Conservation (phyloP, 2,113 vertebrate genomes). For the Microtus ochrogaster region DNA sequence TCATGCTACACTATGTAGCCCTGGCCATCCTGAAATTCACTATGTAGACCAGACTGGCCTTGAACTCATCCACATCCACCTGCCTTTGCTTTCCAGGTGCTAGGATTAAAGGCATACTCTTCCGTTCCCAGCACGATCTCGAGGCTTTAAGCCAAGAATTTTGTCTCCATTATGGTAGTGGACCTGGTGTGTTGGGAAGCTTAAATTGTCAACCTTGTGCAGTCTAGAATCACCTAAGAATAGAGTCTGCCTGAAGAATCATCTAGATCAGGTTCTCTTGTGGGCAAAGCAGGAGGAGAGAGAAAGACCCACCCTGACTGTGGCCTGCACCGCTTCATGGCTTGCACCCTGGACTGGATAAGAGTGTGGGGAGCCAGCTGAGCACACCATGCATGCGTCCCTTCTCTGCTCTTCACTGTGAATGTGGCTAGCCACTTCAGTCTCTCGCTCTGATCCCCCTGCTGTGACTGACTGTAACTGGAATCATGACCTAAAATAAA, state of each 20-base stretch:
- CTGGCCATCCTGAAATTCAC: background rate
- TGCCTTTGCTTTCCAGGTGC: background rate
- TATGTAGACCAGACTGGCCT: background rate
- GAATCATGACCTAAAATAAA: background rate
- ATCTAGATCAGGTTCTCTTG: background rate
- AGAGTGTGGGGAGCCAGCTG: background rate
- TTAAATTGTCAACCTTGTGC: too few species aligned
- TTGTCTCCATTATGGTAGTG: background rate
- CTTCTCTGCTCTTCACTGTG: background rate
- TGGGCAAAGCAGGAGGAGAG: background rate
- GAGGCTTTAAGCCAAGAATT: conserved; percentile 21
- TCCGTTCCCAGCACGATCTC: background rate
- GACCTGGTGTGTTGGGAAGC: background rate
- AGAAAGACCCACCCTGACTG: background rate
- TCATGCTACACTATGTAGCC: background rate
- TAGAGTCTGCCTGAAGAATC: background rate
- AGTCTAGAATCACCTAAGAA: background rate
- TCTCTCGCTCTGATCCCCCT: too few species aligned
- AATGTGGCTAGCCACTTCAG: background rate
- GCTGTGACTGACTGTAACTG: background rate
- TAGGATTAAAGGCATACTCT: background rate
- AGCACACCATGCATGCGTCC: background rate
- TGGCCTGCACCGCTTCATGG: background rate
- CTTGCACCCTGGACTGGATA: background rate
- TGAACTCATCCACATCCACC: background rate